Evolutionary conservation across 2,113 vertebrate species (phyloP).

Genomic region (Paracanthobrama guichenoti): DNA sequence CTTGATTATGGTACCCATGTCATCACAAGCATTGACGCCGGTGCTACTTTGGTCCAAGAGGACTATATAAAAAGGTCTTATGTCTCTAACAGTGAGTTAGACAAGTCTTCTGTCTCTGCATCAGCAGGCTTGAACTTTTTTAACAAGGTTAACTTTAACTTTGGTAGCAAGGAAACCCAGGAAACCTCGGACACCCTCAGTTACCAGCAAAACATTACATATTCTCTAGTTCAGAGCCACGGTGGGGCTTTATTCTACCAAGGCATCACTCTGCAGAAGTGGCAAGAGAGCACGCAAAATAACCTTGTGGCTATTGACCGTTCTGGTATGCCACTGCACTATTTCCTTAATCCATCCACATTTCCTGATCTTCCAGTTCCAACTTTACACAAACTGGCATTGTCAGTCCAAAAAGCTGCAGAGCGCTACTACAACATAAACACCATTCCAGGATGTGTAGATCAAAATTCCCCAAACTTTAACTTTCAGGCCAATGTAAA

Average conservation of each 20-base stretch:
- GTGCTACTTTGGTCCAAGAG: slow-evolving; percentile 82
- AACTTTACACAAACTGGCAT: slow-evolving; percentile 76
- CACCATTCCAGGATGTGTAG: slow-evolving; percentile 82
- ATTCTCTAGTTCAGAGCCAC: slow-evolving; percentile 81
- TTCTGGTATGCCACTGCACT: slow-evolving; percentile 79
- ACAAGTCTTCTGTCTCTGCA: slow-evolving; percentile 63
- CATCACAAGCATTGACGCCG: slow-evolving; percentile 74
- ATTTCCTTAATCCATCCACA: slow-evolving; percentile 76
- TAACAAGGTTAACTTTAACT: slow-evolving; percentile 68
- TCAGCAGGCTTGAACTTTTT: slow-evolving; percentile 78
- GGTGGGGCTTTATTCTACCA: slow-evolving; percentile 85
- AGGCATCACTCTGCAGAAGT: slow-evolving; percentile 86
- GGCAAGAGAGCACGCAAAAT: slow-evolving; percentile 85
- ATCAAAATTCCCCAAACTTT: slow-evolving; percentile 79
- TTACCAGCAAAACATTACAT: slow-evolving; percentile 82
- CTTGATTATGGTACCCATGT: slow-evolving; percentile 86
- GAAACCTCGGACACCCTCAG: slow-evolving; percentile 64
- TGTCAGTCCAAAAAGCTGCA: slow-evolving; percentile 71
- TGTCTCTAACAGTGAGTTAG: slow-evolving; percentile 68
- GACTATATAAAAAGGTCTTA: slow-evolving; percentile 80
- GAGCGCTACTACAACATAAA: slow-evolving; percentile 84
- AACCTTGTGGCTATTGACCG: slow-evolving; percentile 89
- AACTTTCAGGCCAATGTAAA: slow-evolving; percentile 89
- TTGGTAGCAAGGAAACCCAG: neutral
- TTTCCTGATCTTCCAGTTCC: slow-evolving; percentile 81